Conservation (phyloP, 2,888 invertebrate species). For the Noctua fimbriata region DNA sequence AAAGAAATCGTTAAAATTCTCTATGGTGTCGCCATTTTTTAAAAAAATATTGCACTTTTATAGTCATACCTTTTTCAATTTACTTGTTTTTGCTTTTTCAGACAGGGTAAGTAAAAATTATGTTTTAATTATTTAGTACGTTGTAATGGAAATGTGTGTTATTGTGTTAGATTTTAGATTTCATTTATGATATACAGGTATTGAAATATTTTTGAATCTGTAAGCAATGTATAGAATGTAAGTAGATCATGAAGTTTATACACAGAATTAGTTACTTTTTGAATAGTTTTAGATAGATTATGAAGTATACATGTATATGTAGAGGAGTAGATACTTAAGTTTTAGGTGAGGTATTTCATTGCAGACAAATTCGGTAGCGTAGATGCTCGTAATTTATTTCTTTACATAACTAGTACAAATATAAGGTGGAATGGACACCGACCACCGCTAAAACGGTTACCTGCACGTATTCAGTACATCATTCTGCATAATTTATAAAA, state of each 20-base stretch:
- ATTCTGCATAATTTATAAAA: too few species aligned
- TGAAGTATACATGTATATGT: not conserved
- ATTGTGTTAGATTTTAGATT: not conserved
- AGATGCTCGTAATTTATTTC: not conserved
- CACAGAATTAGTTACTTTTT: not conserved
- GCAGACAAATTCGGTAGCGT: not conserved
- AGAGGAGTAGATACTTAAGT: not conserved
- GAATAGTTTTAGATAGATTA: not conserved
- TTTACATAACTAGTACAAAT: not conserved
- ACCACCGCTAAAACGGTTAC: too few species aligned
- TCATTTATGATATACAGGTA: not conserved
- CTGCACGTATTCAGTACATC: too few species aligned
- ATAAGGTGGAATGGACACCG: too few species aligned
- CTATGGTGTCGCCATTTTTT: constrained; percentile 24
- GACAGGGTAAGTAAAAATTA: constrained; percentile 34
- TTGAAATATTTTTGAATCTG: not conserved
- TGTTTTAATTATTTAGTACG: not conserved
- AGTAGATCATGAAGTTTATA: not conserved
- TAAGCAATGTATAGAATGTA: not conserved
- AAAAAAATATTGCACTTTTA: constrained; percentile 15
- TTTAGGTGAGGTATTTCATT: not conserved
- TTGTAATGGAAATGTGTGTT: not conserved
- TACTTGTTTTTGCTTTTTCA: constrained; percentile 20
- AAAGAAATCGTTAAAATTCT: constrained; percentile 38
- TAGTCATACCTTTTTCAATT: constrained; percentile 24